Percentiles rank a stretch among this genome's conserved stretches.
These are phyloP conservation scores for Polyergus mexicanus DNA, from an alignment of 1,140 invertebrate species.

Conservation along the genomic window DNA sequence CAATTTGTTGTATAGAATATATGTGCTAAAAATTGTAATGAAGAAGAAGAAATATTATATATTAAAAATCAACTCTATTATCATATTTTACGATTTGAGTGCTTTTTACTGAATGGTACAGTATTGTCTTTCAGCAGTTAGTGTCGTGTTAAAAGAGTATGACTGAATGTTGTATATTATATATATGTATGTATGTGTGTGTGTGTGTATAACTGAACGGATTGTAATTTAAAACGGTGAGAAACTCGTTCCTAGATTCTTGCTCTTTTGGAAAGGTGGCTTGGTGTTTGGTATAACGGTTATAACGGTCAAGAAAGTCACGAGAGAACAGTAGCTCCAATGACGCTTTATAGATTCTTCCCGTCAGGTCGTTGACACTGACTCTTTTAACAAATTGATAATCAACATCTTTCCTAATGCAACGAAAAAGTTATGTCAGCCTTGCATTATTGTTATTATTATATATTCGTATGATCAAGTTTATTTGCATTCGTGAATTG, in stretches of 20 bases:
- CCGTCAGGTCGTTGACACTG: slow-evolving; percentile 64
- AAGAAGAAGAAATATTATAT: neutral
- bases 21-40: neutral
- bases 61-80: neutral
- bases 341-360: slow-evolving; percentile 65
- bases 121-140: neutral
- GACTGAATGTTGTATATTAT: too few relatives aligned
- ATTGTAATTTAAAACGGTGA: slow-evolving; percentile 77
- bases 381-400: slow-evolving; percentile 53
- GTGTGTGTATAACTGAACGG: slow-evolving; percentile 48
- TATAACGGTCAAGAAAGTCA: slow-evolving; percentile 81
- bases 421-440: neutral
- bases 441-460: neutral
- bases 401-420: slow-evolving; percentile 6
- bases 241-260: slow-evolving; percentile 82
- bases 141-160: too few relatives aligned
- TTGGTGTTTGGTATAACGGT: slow-evolving; percentile 81
- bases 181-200: neutral
- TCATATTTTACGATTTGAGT: neutral
- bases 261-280: slow-evolving; percentile 82
- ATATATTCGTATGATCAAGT: neutral
- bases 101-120: neutral
- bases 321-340: slow-evolving; percentile 63
- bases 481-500: neutral
- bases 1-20: neutral